Percentiles rank a stretch among this genome's conserved stretches.
Evolutionary conservation across 2,797 vertebrate genomes (phyloP).

Genomic region (Sebastes hubbsi): DNA sequence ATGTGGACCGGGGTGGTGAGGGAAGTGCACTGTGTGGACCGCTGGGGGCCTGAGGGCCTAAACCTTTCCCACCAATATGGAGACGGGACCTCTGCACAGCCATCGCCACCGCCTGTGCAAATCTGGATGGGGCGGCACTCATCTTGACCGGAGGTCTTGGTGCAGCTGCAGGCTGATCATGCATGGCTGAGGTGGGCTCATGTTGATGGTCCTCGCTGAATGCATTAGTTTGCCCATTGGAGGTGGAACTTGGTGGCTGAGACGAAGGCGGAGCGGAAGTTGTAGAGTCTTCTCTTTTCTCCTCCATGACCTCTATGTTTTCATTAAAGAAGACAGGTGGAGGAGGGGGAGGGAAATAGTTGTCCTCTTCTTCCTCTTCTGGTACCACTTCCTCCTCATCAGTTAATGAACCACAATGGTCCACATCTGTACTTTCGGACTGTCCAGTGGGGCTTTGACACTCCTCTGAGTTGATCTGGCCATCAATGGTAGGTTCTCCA

Average conservation of each 20-base stretch:
- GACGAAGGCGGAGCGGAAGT: not conserved
- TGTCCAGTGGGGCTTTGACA: not conserved
- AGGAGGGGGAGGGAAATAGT: constrained; percentile 69
- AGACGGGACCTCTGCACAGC: constrained; percentile 84
- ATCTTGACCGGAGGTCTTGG: constrained; percentile 65
- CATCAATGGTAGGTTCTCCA: constrained; percentile 78
- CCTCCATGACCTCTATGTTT: constrained; percentile 6
- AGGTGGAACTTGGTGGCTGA: not conserved
- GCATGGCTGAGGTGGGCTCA: not conserved
- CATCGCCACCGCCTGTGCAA: constrained; percentile 89
- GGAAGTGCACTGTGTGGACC: constrained; percentile 24
- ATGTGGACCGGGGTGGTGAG: constrained; percentile 22
- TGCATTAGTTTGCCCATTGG: rapidly evolving
- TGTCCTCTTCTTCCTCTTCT: constrained; percentile 11
- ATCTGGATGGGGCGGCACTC: constrained; percentile 81
- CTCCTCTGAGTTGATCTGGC: constrained; percentile 69
- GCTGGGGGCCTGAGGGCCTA: not conserved
- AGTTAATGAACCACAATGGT: not conserved
- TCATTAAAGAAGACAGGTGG: constrained; percentile 63
- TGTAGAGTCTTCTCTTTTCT: not conserved
- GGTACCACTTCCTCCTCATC: not conserved
- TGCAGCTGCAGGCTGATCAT: constrained; percentile 39
- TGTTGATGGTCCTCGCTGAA: not conserved
- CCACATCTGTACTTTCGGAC: not conserved
- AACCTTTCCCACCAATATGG: constrained; percentile 74